phyloP scores from a whole-genome alignment of 2,113 vertebrate species.

The Hippocampus barbouri region DNA sequence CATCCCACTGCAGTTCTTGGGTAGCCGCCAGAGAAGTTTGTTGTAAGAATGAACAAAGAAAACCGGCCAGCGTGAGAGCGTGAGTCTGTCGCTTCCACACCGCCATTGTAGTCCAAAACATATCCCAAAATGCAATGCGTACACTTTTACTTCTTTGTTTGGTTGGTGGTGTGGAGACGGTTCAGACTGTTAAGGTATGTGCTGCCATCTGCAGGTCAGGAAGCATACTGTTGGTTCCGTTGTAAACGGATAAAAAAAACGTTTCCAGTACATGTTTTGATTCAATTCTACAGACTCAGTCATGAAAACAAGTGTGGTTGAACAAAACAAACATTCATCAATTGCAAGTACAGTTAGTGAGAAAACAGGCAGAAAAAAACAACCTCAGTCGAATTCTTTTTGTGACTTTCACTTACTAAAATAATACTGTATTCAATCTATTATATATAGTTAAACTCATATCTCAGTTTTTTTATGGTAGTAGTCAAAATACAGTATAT shows the following conservation, averaged over 20 bases:
- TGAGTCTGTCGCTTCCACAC: conserved; percentile 3
- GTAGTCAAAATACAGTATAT: too few species aligned
- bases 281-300: too few species aligned
- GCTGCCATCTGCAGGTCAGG: conserved; percentile 6
- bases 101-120: conserved; percentile 61
- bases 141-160: not conserved
- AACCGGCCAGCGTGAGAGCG: not conserved
- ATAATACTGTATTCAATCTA: too few species aligned
- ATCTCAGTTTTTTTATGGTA: too few species aligned
- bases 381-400: too few species aligned
- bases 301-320: too few species aligned
- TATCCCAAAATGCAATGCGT: conserved; percentile 57
- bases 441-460: too few species aligned
- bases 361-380: too few species aligned
- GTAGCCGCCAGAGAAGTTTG: conserved; percentile 13
- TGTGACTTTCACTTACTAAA: too few species aligned
- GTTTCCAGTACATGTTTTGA: too few species aligned
- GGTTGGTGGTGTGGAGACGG: not conserved
- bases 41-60: conserved; percentile 14
- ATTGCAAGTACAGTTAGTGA: too few species aligned
- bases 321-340: too few species aligned
- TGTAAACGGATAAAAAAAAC: not conserved
- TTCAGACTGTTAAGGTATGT: not conserved
- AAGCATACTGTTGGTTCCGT: not conserved
- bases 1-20: conserved; percentile 73